These are phyloP conservation scores for Athene noctua DNA, from an alignment of 2,113 vertebrate species.

Conservation along the genomic window DNA sequence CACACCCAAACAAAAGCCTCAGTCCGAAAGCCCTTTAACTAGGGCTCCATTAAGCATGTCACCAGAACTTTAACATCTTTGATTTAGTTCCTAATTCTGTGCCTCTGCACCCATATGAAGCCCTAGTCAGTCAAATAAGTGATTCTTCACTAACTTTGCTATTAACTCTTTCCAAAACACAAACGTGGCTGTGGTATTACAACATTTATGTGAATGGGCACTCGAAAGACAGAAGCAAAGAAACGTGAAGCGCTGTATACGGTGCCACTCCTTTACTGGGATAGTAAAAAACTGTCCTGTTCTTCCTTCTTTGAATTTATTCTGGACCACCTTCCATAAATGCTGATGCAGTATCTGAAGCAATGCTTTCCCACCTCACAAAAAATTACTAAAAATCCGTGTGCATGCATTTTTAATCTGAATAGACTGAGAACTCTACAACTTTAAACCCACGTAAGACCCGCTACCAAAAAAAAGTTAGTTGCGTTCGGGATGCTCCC, in stretches of 20 bases:
- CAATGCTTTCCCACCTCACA: not conserved
- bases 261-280: not conserved
- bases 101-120: not conserved
- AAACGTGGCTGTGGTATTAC: not conserved
- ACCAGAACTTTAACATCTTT: not conserved
- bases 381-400: not conserved
- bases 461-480: not conserved
- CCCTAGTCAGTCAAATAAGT: not conserved
- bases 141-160: not conserved
- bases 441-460: not conserved
- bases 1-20: not conserved
- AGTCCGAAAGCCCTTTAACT: not conserved
- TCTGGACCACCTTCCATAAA: not conserved
- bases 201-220: fast-evolving
- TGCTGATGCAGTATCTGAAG: not conserved
- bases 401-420: not conserved
- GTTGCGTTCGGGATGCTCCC: fast-evolving
- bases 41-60: fast-evolving
- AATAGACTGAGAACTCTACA: not conserved
- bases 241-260: fast-evolving
- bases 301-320: not conserved
- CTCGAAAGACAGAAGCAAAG: not conserved
- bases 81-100: not conserved
- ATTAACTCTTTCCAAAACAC: not conserved
- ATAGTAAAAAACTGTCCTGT: not conserved